Percentiles rank a stretch among this genome's conserved stretches.
Conservation (phyloP, 2,113 vertebrate genomes). For the Campylomormyrus numenius region DNA sequence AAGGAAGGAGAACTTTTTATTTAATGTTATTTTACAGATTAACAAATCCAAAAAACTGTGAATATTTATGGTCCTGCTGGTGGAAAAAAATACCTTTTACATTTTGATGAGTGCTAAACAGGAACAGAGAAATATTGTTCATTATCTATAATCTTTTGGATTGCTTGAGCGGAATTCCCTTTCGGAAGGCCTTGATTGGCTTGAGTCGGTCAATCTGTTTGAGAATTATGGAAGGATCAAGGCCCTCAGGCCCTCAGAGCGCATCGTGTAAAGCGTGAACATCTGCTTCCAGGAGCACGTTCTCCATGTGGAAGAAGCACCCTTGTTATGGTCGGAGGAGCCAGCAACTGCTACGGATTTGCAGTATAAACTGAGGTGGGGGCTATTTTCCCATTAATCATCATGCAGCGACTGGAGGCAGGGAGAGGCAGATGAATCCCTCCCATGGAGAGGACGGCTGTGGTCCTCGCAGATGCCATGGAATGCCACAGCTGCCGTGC, state of each 20-base stretch:
- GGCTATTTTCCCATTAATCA: conserved; percentile 79
- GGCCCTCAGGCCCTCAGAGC: conserved; percentile 83
- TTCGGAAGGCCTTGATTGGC: conserved; percentile 85
- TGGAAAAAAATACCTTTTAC: conserved; percentile 75
- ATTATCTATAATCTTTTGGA: conserved; percentile 81
- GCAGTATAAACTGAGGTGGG: neutral
- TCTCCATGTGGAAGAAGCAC: neutral
- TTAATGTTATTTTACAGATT: neutral
- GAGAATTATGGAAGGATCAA: conserved; percentile 93
- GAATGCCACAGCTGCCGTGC: conserved; percentile 46
- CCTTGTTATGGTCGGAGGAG: neutral
- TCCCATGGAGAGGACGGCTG: conserved; percentile 43
- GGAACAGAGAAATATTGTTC: conserved; percentile 79
- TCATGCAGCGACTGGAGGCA: conserved; percentile 48
- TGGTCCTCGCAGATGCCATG: conserved; percentile 33
- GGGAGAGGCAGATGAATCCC: conserved; percentile 48
- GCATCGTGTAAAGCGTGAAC: conserved; percentile 68
- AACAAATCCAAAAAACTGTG: conserved; percentile 17
- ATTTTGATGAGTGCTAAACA: conserved; percentile 82
- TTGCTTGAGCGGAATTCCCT: conserved; percentile 84
- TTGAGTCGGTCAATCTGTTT: conserved; percentile 95
- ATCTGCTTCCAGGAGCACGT: conserved; percentile 36
- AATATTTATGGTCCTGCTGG: conserved; percentile 73
- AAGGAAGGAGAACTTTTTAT: neutral
- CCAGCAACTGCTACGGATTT: neutral